These are phyloP conservation scores for Chaetorhynchus papuensis DNA, from an alignment of 2,113 vertebrate species.

Conservation along the genomic window DNA sequence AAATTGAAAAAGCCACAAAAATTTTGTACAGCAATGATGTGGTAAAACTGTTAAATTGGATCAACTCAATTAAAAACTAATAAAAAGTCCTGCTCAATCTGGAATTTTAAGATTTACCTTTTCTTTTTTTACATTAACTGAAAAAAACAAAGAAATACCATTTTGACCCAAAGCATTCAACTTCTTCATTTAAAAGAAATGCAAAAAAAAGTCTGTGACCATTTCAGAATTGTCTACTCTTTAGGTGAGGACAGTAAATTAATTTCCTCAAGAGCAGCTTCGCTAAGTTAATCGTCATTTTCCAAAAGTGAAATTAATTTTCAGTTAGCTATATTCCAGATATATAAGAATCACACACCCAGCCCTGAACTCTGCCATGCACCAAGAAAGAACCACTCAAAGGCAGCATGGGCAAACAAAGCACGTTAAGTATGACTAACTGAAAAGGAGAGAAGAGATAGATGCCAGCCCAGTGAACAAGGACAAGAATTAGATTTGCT, in stretches of 20 bases:
- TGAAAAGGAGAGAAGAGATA: neutral
- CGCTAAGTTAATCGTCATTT: neutral
- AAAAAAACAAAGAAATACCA: neutral
- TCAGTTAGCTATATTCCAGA: neutral
- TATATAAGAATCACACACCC: neutral
- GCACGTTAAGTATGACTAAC: neutral
- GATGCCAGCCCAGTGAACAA: neutral
- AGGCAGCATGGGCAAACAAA: neutral
- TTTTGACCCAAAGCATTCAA: neutral
- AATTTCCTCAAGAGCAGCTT: neutral
- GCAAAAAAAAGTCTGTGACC: neutral
- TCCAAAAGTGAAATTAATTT: neutral
- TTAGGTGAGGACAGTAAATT: neutral
- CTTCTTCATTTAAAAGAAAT: neutral
- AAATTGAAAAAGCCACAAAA: neutral
- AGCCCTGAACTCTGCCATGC: neutral
- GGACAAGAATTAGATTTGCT: neutral
- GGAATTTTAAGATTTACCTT: neutral
- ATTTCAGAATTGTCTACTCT: neutral
- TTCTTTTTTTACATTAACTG: neutral
- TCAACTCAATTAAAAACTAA: neutral
- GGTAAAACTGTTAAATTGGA: neutral
- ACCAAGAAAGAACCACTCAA: neutral
- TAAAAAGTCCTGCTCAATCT: neutral
- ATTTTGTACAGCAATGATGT: neutral